Conservation (phyloP, 2,888 invertebrate species). For the Acrobasis consociella region DNA sequence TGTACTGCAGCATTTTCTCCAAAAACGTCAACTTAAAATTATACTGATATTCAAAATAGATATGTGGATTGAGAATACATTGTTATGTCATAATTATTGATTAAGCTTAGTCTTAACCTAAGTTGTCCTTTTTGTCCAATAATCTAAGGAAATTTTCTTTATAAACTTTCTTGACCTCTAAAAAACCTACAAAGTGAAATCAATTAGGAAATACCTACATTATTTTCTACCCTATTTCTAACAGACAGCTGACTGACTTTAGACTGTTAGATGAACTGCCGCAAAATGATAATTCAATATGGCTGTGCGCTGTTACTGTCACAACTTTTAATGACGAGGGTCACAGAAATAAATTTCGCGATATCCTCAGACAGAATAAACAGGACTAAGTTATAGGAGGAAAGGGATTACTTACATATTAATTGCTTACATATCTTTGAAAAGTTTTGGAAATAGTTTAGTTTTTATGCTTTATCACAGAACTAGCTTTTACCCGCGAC, state of each 20-base stretch:
- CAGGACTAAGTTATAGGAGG: slow-evolving; percentile 25
- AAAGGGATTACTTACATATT: background rate
- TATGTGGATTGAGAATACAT: no score
- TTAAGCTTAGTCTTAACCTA: no score
- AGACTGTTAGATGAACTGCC: slow-evolving; percentile 22
- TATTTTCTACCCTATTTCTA: background rate
- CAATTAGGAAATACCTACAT: background rate
- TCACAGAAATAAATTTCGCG: slow-evolving; percentile 47
- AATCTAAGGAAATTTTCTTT: background rate
- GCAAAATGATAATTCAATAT: slow-evolving; percentile 47
- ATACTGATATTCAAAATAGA: no score
- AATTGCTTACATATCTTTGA: no score
- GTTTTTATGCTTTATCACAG: no score
- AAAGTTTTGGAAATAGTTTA: no score
- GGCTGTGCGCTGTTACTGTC: slow-evolving; percentile 44
- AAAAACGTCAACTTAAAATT: no score
- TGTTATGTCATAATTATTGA: no score
- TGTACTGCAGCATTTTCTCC: no score
- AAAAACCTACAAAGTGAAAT: background rate
- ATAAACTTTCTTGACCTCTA: background rate
- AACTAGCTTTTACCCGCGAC: no score
- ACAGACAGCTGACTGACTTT: background rate
- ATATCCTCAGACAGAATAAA: slow-evolving; percentile 34
- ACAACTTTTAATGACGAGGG: slow-evolving; percentile 66
- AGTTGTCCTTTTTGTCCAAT: no score